Evolutionary conservation across 1,140 invertebrate species (phyloP), one percentile per base, ranked within the genome.

Genomic region (Lepidurus packardi): DNA sequence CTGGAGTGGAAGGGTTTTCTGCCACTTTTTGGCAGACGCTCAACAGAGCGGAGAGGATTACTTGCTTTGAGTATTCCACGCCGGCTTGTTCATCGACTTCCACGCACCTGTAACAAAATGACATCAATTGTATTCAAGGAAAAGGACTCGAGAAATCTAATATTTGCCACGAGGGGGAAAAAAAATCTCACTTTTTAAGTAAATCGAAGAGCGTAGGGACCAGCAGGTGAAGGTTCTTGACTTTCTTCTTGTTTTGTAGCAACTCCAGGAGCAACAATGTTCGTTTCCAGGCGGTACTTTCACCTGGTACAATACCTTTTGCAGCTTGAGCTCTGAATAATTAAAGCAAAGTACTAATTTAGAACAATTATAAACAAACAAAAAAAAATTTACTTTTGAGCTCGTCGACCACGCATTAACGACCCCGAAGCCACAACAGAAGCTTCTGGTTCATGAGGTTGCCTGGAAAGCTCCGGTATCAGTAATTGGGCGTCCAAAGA

Each of bases 61-160:
- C 84, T 82, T 98, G 95, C 84, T 96, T 96, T 0, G 91, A 89
- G 83, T 97, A 97, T 84, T 97, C 95, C 0, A 93, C 89, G n/a
- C 90, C 89, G 25, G 89, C 89, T 81, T 95, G 92, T 81, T 94
- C 91, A 81, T 96, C 93, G 79, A 94, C 90, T 78, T 90, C 88
- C 78, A 94, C 86, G 82, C 92, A 94, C 81, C 86, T 87, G 80
- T 65, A 81, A 43, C 80, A 34, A 80, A 6, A 0, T 5, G 80
- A 42, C 34, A 4, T 34, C 34, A 34, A 34, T 34, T 34, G 34
- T 34, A 34, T 34, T 34, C 34, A 34, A 34, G 34, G 4, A 34
- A 34, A 34, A 4, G 34, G 34, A 34, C 34, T 34, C 34, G 34
- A 3, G 34, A 34, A 34, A 34, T 34, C 34, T 34, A 34, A 34